Percentiles rank a stretch among this genome's conserved stretches.
These are phyloP conservation scores for Willowsia nigromaculata DNA, from an alignment of 2,888 invertebrate genomes.

Conservation along the genomic window DNA sequence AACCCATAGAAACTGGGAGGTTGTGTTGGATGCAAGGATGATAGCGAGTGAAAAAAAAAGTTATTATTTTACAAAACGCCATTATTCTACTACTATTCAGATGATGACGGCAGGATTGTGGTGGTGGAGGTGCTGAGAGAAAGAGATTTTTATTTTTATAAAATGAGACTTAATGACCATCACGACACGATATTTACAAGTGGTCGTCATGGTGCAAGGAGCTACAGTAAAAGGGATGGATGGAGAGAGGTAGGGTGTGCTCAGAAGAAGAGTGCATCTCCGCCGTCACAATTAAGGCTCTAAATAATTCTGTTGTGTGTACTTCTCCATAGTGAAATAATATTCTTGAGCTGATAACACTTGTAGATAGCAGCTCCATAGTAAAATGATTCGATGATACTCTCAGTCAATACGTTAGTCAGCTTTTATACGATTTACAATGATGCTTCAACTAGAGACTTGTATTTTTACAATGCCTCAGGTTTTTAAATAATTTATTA, in stretches of 20 bases:
- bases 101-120: neutral
- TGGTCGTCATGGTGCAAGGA: conserved; percentile 3
- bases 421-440: neutral
- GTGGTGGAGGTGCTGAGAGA: neutral
- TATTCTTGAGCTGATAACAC: no score
- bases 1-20: neutral
- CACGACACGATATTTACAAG: neutral
- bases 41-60: neutral
- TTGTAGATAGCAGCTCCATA: no score
- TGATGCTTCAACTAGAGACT: no score
- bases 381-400: no score
- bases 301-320: no score
- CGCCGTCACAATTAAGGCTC: no score
- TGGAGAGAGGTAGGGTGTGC: no score
- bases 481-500: conserved; percentile 53
- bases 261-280: no score
- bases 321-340: no score
- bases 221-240: no score
- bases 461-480: no score
- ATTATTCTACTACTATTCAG: neutral
- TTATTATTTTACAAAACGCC: neutral
- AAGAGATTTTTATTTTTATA: neutral
- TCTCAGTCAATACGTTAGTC: neutral
- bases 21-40: neutral
- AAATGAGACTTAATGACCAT: neutral